Evolutionary conservation across 2,113 vertebrate species (phyloP).

Genomic region (Notarius quadriscutis): DNA sequence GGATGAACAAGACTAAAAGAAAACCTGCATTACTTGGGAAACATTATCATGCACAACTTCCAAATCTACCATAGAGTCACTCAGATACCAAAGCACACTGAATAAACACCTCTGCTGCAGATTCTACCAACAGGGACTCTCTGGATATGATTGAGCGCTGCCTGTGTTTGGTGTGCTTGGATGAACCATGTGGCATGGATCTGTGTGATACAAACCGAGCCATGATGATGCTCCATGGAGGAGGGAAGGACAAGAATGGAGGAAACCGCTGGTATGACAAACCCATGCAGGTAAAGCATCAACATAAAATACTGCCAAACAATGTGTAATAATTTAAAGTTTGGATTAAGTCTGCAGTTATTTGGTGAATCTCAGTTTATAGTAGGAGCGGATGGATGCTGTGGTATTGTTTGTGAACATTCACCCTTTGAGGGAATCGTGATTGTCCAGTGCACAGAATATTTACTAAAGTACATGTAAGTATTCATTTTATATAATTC

Average conservation of each 20-base stretch:
- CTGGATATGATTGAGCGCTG: slow-evolving; percentile 95
- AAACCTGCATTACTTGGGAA: not conserved
- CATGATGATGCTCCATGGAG: slow-evolving; percentile 86
- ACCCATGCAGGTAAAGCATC: slow-evolving; percentile 86
- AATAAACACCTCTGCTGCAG: slow-evolving; percentile 63
- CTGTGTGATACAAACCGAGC: slow-evolving; percentile 79
- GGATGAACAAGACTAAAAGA: not conserved
- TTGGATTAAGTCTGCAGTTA: slow-evolving; percentile 24
- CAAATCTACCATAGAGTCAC: slow-evolving; percentile 6
- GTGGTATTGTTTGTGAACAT: slow-evolving; percentile 92
- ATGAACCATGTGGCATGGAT: slow-evolving; percentile 72
- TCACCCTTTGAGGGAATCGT: slow-evolving; percentile 95
- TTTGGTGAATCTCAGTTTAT: slow-evolving; percentile 79
- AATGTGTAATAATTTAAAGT: not conserved
- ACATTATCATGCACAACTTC: not conserved
- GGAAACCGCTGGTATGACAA: slow-evolving; percentile 98
- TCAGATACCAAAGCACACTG: slow-evolving; percentile 15
- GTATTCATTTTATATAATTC: slow-evolving; percentile 53
- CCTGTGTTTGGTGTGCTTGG: slow-evolving; percentile 90
- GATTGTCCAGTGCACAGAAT: slow-evolving; percentile 91
- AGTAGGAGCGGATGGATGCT: slow-evolving; percentile 87
- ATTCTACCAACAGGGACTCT: slow-evolving; percentile 95
- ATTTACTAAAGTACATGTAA: slow-evolving; percentile 92
- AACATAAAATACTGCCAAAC: not conserved
- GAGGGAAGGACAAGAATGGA: slow-evolving; percentile 79